Evolutionary conservation across 2,797 vertebrate genomes (phyloP).

Genomic region (Manis pentadactyla): DNA sequence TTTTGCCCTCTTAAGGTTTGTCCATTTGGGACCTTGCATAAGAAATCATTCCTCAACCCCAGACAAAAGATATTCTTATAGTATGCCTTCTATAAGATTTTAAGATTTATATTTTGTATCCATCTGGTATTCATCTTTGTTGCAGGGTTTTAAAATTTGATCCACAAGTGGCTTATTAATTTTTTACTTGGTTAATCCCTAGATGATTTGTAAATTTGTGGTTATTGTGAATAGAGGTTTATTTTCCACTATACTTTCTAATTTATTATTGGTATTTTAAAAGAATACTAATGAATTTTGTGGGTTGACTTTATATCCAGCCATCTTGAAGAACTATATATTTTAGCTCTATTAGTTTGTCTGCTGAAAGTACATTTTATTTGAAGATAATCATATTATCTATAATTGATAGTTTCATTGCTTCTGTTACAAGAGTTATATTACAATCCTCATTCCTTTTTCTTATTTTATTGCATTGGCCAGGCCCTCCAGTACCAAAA

Average conservation of each 20-base stretch:
- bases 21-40: background rate
- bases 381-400: background rate
- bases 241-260: background rate
- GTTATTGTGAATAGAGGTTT: background rate
- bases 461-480: conserved; percentile 42
- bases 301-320: background rate
- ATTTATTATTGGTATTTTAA: conserved; percentile 9
- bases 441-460: background rate
- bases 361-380: background rate
- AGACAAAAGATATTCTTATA: background rate
- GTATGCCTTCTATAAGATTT: background rate
- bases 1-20: background rate
- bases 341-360: background rate
- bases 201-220: background rate
- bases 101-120: background rate
- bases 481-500: background rate
- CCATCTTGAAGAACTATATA: background rate
- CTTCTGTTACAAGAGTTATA: background rate
- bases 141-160: background rate
- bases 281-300: background rate
- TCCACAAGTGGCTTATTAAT: background rate
- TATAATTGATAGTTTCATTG: background rate
- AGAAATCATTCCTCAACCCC: background rate
- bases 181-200: background rate
- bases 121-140: background rate